Evolutionary conservation across 2,888 invertebrate genomes (phyloP).

Genomic region (Clunio marinus): DNA sequence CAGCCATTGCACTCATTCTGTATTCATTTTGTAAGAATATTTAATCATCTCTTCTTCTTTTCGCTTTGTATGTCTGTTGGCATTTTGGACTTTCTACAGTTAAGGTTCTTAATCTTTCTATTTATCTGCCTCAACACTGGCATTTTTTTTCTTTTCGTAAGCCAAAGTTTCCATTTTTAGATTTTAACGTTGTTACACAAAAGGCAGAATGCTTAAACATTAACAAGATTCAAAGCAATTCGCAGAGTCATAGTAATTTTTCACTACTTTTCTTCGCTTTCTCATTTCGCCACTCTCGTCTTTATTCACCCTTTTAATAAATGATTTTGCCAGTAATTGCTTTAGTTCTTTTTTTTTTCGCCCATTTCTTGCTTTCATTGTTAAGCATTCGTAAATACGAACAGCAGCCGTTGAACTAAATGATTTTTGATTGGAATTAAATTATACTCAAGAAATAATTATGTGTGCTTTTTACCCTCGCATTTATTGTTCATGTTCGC

Average conservation of each 20-base stretch:
- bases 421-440: slow-evolving; percentile 38
- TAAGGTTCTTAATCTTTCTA: not conserved
- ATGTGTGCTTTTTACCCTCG: slow-evolving; percentile 4
- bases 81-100: not conserved
- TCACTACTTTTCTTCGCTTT: slow-evolving; percentile 16
- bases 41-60: too few species aligned
- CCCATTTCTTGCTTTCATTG: not conserved
- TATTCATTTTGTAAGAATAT: not conserved
- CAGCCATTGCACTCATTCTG: not conserved
- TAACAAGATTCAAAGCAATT: slow-evolving; percentile 3
- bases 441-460: slow-evolving; percentile 36
- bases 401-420: slow-evolving; percentile 3
- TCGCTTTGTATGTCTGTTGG: not conserved
- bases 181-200: not conserved
- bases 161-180: not conserved
- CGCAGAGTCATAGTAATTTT: slow-evolving; percentile 33
- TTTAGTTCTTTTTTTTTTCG: slow-evolving; percentile 1
- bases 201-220: not conserved
- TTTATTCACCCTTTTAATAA: slow-evolving; percentile 7
- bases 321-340: slow-evolving; percentile 27
- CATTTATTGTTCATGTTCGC: too few species aligned
- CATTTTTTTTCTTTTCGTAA: not conserved
- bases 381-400: too few species aligned
- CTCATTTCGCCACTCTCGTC: too few species aligned
- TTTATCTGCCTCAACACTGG: not conserved